Evolutionary conservation across 37 sponge, comb jelly and placozoan species (phyloP).

Genomic region (Spongilla lacustris): DNA sequence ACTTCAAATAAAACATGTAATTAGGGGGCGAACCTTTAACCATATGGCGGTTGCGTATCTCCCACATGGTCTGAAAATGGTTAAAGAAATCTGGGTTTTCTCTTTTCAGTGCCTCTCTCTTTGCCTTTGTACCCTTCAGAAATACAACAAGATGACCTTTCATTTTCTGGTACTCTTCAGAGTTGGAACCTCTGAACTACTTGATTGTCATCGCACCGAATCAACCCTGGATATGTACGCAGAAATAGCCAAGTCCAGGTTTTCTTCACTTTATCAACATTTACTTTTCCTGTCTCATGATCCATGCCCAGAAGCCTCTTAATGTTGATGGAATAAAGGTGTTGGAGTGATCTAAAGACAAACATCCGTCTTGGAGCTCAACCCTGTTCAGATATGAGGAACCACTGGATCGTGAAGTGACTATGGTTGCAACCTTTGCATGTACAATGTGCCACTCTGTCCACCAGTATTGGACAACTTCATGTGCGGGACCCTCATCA

Average conservation of each 20-base stretch:
- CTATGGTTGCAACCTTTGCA: constrained; percentile 20
- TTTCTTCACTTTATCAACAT: constrained; percentile 1
- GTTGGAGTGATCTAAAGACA: constrained; percentile 9
- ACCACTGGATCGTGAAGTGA: constrained; percentile 2
- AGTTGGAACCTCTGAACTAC: not conserved
- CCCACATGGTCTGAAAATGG: constrained; percentile 29
- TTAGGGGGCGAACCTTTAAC: not conserved
- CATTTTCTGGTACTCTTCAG: not conserved
- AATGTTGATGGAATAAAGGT: constrained; percentile 16
- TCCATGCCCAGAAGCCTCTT: not conserved
- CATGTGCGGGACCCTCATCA: constrained; percentile 47
- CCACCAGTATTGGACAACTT: constrained; percentile 34
- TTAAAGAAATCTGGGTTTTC: constrained; percentile 2
- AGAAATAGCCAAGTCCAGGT: not conserved
- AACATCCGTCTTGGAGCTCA: constrained; percentile 21
- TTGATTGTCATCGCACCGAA: constrained; percentile 4
- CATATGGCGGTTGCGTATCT: constrained; percentile 9
- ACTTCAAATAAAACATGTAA: constrained; percentile 11
- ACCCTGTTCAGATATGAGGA: constrained; percentile 15
- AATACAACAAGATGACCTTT: not conserved
- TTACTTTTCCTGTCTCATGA: constrained; percentile 23
- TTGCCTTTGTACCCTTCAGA: constrained; percentile 8
- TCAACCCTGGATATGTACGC: constrained; percentile 18
- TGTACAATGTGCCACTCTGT: constrained; percentile 14
- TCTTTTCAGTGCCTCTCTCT: not conserved